phyloP scores from a whole-genome alignment of 2,113 vertebrate species.

The Myrmecophaga tridactyla region DNA sequence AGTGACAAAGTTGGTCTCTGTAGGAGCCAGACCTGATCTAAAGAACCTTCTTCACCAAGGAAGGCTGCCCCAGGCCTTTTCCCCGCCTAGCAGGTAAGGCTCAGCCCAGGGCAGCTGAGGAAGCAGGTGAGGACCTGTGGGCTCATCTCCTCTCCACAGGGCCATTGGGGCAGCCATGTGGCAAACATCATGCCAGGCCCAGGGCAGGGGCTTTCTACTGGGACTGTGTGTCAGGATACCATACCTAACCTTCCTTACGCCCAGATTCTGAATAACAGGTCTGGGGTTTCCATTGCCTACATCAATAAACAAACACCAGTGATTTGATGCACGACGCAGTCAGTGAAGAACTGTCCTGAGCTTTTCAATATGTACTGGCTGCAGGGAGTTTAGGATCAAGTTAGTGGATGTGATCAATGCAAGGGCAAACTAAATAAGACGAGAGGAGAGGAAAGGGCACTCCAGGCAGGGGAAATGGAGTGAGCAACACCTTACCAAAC shows the following conservation, averaged over 20 bases:
- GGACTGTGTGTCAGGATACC: not conserved
- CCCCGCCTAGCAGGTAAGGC: not conserved
- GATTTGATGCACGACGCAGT: not conserved
- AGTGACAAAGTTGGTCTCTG: not conserved
- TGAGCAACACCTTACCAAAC: not conserved
- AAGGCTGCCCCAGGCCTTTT: not conserved
- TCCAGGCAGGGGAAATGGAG: not conserved
- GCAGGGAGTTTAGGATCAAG: not conserved
- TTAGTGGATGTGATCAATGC: not conserved
- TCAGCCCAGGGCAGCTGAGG: not conserved
- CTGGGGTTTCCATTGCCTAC: not conserved
- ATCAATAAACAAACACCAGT: not conserved
- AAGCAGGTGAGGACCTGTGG: not conserved
- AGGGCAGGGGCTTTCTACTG: not conserved
- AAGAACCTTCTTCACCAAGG: not conserved
- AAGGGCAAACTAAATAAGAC: not conserved
- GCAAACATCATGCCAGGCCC: not conserved
- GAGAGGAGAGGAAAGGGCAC: not conserved
- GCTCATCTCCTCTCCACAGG: not conserved
- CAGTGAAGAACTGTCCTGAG: not conserved
- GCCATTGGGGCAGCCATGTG: not conserved
- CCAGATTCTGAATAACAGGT: not conserved
- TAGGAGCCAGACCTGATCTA: not conserved
- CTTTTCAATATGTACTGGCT: not conserved
- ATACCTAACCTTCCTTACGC: not conserved